Percentiles rank a stretch among this genome's conserved stretches.
phyloP scores from a whole-genome alignment of 2,888 invertebrate genomes.

The Hoplodrina ambigua region DNA sequence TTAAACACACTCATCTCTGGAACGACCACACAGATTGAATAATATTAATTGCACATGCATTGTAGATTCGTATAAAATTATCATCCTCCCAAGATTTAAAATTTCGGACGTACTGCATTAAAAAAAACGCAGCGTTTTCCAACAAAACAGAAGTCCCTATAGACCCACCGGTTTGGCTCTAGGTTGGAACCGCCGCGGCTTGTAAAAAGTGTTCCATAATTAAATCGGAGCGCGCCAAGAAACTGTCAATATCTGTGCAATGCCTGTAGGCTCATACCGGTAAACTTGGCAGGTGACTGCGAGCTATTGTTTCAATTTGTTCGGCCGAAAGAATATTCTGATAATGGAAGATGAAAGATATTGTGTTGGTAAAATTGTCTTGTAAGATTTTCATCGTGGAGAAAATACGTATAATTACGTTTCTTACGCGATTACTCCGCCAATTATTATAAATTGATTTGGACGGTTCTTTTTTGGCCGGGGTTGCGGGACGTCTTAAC shows the following conservation, averaged over 20 bases:
- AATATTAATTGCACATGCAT: too few relatives aligned
- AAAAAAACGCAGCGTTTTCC: neutral
- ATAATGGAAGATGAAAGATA: conserved; percentile 4
- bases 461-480: too few relatives aligned
- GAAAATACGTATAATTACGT: neutral
- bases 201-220: conserved; percentile 78
- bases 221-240: conserved; percentile 80
- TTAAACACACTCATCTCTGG: too few relatives aligned
- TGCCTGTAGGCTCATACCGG: conserved; percentile 62
- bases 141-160: neutral
- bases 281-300: conserved; percentile 69
- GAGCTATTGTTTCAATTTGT: conserved; percentile 32
- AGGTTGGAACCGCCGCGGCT: conserved; percentile 62
- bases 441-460: too few relatives aligned
- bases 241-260: conserved; percentile 76
- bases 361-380: neutral
- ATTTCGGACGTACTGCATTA: too few relatives aligned
- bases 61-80: too few relatives aligned
- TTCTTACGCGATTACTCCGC: too few relatives aligned
- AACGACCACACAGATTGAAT: too few relatives aligned
- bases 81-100: too few relatives aligned
- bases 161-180: conserved; percentile 43
- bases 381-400: neutral
- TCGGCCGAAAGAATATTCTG: conserved; percentile 12
- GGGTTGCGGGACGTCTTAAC: too few relatives aligned